Conservation (phyloP, 2,797 vertebrate species). For the Cirrhinus molitorella region DNA sequence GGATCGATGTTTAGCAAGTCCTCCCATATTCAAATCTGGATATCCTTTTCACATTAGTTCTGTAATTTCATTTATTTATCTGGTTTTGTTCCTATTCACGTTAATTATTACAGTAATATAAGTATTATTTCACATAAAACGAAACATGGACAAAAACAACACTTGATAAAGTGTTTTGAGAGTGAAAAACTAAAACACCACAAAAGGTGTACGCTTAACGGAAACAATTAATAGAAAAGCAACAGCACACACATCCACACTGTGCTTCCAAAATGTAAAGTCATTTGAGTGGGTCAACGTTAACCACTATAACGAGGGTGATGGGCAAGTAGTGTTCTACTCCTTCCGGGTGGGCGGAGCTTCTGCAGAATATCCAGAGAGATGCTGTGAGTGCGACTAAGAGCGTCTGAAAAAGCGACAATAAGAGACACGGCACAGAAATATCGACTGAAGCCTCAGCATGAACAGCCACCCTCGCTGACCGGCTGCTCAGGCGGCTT, state of each 20-base stretch:
- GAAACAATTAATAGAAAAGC: conserved; percentile 67
- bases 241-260: conserved; percentile 74
- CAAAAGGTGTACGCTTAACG: conserved; percentile 53
- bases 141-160: conserved; percentile 76
- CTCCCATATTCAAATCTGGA: not conserved
- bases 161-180: conserved; percentile 62
- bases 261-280: conserved; percentile 87
- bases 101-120: conserved; percentile 35
- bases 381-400: conserved; percentile 68
- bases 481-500: conserved; percentile 92
- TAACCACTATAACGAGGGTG: conserved; percentile 72
- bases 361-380: conserved; percentile 71
- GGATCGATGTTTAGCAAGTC: not conserved
- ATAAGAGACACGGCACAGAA: conserved; percentile 59
- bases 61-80: conserved; percentile 24
- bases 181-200: conserved; percentile 59
- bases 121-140: conserved; percentile 59
- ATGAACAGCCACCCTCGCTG: conserved; percentile 95
- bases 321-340: conserved; percentile 72
- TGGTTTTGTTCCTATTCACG: not conserved
- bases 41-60: not conserved
- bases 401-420: conserved; percentile 78
- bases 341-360: conserved; percentile 70
- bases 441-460: conserved; percentile 79
- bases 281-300: conserved; percentile 82